phyloP scores from a whole-genome alignment of 2,888 invertebrate species.

The Norana najaformis region DNA sequence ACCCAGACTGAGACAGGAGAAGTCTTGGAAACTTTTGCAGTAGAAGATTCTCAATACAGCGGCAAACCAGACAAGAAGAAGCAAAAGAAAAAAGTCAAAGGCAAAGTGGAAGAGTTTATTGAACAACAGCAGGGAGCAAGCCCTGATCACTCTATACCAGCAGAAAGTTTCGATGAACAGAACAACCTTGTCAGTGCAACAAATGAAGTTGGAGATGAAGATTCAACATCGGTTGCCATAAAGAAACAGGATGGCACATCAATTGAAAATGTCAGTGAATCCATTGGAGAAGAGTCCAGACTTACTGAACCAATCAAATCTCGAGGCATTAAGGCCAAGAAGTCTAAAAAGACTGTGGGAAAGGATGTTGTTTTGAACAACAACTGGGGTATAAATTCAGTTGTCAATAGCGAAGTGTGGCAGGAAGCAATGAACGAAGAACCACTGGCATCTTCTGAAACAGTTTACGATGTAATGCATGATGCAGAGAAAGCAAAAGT shows the following conservation, averaged over 20 bases:
- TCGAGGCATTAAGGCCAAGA: not conserved
- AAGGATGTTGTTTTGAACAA: not conserved
- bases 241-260: not conserved
- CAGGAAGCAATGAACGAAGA: conserved; percentile 21
- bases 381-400: not conserved
- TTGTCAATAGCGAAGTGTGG: not conserved
- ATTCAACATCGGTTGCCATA: not conserved
- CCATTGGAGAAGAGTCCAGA: not conserved
- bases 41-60: not conserved
- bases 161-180: not conserved
- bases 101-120: not conserved
- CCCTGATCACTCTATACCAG: not conserved
- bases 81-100: not conserved
- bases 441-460: conserved; percentile 27
- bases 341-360: not conserved
- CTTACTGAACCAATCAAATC: not conserved
- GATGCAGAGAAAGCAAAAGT: conserved; percentile 9
- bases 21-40: not conserved
- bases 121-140: not conserved
- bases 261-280: not conserved
- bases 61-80: not conserved
- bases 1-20: not conserved
- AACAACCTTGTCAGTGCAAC: not conserved
- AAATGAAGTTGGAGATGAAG: not conserved
- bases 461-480: conserved; percentile 15